phyloP scores from a whole-genome alignment of 2,113 vertebrate genomes.

The Hippopotamus amphibius region DNA sequence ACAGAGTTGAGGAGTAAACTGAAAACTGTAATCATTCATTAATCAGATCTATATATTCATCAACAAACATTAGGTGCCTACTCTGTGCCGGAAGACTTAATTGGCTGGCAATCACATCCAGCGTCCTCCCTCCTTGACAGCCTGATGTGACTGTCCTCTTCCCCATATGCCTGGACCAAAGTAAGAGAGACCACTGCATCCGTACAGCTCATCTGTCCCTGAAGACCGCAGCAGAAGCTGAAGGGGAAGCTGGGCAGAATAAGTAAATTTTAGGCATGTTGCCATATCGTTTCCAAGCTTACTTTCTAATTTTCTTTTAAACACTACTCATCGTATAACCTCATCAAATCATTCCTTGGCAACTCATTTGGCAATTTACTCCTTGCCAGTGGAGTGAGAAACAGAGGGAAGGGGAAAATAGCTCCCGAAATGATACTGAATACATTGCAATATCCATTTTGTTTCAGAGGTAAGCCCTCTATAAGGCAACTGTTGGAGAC shows the following conservation, averaged over 20 bases:
- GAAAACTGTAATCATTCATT: background rate
- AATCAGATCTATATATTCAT: background rate
- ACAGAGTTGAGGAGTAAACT: background rate
- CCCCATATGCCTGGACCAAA: background rate
- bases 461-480: background rate
- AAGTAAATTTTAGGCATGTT: background rate
- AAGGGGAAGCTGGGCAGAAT: background rate
- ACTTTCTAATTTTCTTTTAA: background rate
- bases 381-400: background rate
- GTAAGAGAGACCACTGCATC: background rate
- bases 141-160: background rate
- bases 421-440: rapidly evolving
- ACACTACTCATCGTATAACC: background rate
- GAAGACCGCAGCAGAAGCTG: background rate
- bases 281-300: background rate
- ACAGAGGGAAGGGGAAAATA: background rate
- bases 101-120: background rate
- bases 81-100: background rate
- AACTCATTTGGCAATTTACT: background rate
- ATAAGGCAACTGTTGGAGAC: background rate
- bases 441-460: background rate
- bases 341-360: background rate
- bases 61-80: background rate
- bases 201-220: rapidly evolving
- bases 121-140: background rate